phyloP scores from a whole-genome alignment of 2,888 invertebrate genomes.

The Ormia ochracea region DNA sequence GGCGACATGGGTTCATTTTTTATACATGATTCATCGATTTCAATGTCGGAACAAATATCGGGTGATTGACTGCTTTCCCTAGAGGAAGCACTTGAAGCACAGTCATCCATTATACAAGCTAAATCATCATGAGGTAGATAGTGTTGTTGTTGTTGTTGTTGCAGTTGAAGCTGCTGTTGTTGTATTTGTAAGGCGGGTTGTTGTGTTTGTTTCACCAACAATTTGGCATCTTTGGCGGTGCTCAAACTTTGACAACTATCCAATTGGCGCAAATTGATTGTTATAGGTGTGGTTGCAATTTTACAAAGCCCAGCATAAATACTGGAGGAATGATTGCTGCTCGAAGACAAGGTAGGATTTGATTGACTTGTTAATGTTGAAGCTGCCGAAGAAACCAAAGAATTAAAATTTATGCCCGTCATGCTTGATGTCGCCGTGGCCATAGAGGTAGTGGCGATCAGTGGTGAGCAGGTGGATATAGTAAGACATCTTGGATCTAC shows the following conservation, averaged over 20 bases:
- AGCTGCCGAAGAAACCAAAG: constrained; percentile 59
- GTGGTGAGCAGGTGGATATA: constrained; percentile 63
- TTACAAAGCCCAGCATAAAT: constrained; percentile 63
- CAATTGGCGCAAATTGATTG: constrained; percentile 65
- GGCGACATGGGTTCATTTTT: constrained; percentile 89
- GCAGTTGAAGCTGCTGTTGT: constrained; percentile 50
- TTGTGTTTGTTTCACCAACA: constrained; percentile 43
- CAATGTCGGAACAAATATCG: constrained; percentile 75
- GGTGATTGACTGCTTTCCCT: constrained; percentile 72
- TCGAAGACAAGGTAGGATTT: constrained; percentile 53
- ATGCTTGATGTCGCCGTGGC: constrained; percentile 34
- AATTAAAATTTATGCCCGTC: constrained; percentile 38
- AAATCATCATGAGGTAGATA: constrained; percentile 70
- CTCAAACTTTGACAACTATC: constrained; percentile 46
- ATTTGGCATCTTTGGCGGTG: constrained; percentile 49
- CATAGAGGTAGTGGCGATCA: constrained; percentile 61
- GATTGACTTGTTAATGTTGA: constrained; percentile 53
- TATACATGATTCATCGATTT: constrained; percentile 78
- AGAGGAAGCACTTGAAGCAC: constrained; percentile 68
- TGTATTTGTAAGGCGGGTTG: constrained; percentile 49
- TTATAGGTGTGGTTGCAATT: constrained; percentile 64
- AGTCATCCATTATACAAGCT: constrained; percentile 65
- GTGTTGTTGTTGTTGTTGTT: constrained; percentile 67
- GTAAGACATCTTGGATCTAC: constrained; percentile 72
- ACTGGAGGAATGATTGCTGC: constrained; percentile 52